Evolutionary conservation across 2,797 vertebrate species (phyloP), one percentile per base, ranked within the genome.

Genomic region (Hippoglossus hippoglossus): DNA sequence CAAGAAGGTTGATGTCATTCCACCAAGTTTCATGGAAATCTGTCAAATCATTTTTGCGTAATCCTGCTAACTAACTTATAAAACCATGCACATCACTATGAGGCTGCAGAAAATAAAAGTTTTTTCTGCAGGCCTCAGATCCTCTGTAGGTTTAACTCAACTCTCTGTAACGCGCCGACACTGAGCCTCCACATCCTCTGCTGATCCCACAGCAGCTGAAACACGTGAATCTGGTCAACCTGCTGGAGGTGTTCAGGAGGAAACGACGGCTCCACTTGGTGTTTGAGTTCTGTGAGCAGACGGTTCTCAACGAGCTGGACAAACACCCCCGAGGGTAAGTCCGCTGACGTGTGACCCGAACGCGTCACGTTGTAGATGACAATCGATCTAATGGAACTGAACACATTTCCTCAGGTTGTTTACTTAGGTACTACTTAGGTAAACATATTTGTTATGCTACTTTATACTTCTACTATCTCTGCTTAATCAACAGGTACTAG

Each of bases 271-370:
- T 96, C 50, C 96, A 97, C 75, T 85, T 97, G 62, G 96, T 97
- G 58, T 96, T 97, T 75, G 96, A 97, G 90, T 97, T 97, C 90
- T 97, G 96, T 68, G 96, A 97, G 52, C 96, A 97, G 85, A 97
- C 96, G 0, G 95, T 97, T 70, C 93, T 97, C 53, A 95, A 96
- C 2, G 96, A 97, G 79, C 93, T 97, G 91, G 96, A 97, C 89
- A 95, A 91, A 79, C 95, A 96, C 75, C 95, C 96, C 2, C 84
- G 93, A 58, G 96, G 96, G 96, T 97, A 81, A 74, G 95, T 91
- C 26, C 18, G 1, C 44, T 11, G 34, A 36, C 34, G 2, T 36
- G 41, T 4, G 6, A 12, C 1, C 8, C 18, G 49, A 31, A 8
- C 28, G 28, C 0, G 28, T 4, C 6, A 7, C 31, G 28, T 31